A percentile compares a stretch with the other conserved stretches of the same genome.
phyloP scores from a whole-genome alignment of 35 echinoderm and acorn worm genomes.

The Diadema setosum region DNA sequence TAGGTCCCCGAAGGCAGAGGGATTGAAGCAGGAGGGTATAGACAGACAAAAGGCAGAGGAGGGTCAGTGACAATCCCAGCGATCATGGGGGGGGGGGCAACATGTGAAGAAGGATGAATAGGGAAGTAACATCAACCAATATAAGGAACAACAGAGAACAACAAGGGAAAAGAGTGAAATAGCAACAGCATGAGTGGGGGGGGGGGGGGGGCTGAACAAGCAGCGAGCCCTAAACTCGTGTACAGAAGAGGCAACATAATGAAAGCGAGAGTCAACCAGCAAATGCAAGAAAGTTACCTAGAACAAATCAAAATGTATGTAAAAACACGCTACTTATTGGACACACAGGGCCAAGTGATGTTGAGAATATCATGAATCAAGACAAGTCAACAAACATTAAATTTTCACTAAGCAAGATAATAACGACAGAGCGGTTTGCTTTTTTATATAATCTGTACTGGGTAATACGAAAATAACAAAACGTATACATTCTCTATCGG shows the following conservation, averaged over 20 bases:
- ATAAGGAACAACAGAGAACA: not conserved
- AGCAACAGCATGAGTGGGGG: not conserved
- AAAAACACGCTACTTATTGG: too few species aligned
- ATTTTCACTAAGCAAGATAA: too few species aligned
- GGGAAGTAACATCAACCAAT: not conserved
- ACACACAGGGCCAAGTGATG: too few species aligned
- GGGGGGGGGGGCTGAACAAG: not conserved
- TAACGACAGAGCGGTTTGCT: too few species aligned
- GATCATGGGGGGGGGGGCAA: not conserved
- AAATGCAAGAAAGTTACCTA: not conserved
- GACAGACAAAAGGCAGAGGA: not conserved
- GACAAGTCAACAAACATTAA: too few species aligned
- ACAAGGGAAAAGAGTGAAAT: not conserved
- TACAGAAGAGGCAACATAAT: not conserved
- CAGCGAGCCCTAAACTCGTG: not conserved
- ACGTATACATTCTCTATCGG: too few species aligned
- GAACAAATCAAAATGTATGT: too few species aligned
- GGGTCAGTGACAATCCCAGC: not conserved
- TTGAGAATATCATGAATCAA: too few species aligned
- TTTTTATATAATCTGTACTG: too few species aligned
- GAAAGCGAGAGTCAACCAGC: not conserved
- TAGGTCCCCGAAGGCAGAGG: not conserved
- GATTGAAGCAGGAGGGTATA: not conserved
- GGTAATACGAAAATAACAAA: too few species aligned
- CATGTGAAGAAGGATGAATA: not conserved